phyloP scores from a whole-genome alignment of 1,140 invertebrate genomes.

The Battus philenor region DNA sequence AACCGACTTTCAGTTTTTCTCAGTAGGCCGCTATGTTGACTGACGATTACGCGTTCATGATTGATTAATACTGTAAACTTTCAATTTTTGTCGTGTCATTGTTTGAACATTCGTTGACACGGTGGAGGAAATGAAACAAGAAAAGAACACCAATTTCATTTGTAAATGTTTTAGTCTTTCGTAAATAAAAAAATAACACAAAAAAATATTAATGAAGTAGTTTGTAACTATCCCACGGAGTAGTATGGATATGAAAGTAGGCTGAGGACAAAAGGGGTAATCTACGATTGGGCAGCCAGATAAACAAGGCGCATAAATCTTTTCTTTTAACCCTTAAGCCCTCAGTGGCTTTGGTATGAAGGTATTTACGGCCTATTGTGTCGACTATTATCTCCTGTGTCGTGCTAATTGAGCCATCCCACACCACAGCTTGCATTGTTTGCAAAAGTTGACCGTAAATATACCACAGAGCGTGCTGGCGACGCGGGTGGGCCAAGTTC shows the following conservation, averaged over 20 bases:
- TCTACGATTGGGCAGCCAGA: conserved; percentile 8
- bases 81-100: conserved; percentile 46
- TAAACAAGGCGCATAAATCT: conserved; percentile 25
- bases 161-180: too few species aligned
- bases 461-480: conserved; percentile 29
- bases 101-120: conserved; percentile 30
- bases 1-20: conserved; percentile 47
- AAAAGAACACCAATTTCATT: conserved; percentile 12
- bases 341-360: conserved; percentile 27
- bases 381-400: conserved; percentile 45
- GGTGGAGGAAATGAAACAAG: neutral
- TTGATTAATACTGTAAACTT: conserved; percentile 62
- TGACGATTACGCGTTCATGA: conserved; percentile 54
- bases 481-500: conserved; percentile 36
- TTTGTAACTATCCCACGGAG: too few species aligned
- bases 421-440: conserved; percentile 59
- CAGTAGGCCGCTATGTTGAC: conserved; percentile 20
- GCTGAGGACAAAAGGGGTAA: conserved; percentile 10
- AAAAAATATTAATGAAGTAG: too few species aligned
- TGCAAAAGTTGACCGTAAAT: conserved; percentile 62
- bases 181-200: too few species aligned
- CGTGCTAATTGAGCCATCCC: conserved; percentile 69
- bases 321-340: conserved; percentile 16
- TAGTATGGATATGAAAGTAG: too few species aligned
- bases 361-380: conserved; percentile 60